A percentile compares a stretch with the other conserved stretches of the same genome.
phyloP scores from a whole-genome alignment of 1,140 invertebrate species.

The Parasteatoda tepidariorum region DNA sequence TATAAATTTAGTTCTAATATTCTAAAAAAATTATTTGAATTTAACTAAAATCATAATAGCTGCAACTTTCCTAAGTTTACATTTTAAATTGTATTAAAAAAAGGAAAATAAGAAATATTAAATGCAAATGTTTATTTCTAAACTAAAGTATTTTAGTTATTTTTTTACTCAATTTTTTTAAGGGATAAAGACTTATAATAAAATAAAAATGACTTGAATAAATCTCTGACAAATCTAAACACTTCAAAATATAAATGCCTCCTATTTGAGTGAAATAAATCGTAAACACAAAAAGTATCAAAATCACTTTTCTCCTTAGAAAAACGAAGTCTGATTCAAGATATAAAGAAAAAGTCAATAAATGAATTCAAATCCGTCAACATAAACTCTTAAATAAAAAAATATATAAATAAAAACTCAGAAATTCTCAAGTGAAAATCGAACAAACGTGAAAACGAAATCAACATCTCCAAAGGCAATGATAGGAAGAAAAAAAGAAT shows the following conservation, averaged over 20 bases:
- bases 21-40: no score
- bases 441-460: conserved; percentile 31
- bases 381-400: not conserved
- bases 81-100: no score
- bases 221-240: not conserved
- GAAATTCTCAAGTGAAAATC: conserved; percentile 10
- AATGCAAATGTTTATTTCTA: no score
- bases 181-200: no score
- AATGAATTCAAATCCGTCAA: conserved; percentile 1
- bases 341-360: conserved; percentile 19
- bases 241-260: not conserved
- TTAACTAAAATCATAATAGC: no score
- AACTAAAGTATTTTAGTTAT: no score
- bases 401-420: conserved; percentile 16
- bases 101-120: no score
- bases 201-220: no score
- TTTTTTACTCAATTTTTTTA: no score
- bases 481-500: conserved; percentile 5
- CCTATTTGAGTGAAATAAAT: conserved; percentile 44
- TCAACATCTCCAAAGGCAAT: conserved; percentile 27
- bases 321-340: not conserved
- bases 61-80: no score
- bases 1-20: no score
- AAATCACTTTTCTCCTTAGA: conserved; percentile 49
- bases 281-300: conserved; percentile 16